A percentile compares a stretch with the other conserved stretches of the same genome.
These are phyloP conservation scores for Cheumatopsyche charites DNA, from an alignment of 1,140 invertebrate genomes.

Conservation along the genomic window DNA sequence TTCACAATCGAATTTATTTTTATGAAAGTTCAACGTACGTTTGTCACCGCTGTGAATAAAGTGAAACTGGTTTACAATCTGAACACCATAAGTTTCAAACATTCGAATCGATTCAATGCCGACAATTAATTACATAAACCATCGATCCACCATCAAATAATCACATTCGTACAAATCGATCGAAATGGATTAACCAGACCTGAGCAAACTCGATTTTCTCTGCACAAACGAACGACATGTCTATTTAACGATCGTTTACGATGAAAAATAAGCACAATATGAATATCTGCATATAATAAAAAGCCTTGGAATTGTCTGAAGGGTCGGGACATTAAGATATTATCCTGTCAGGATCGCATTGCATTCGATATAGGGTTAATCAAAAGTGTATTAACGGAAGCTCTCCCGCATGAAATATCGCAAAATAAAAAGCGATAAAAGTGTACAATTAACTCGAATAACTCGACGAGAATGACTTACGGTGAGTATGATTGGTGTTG, in stretches of 20 bases:
- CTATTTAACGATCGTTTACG: not conserved
- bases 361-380: constrained; percentile 6
- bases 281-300: not conserved
- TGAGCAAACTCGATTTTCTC: not conserved
- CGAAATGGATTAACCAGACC: not conserved
- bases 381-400: not conserved
- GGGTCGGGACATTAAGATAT: constrained; percentile 15
- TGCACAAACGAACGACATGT: not conserved
- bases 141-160: not conserved
- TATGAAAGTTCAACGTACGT: constrained; percentile 15
- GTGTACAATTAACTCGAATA: constrained; percentile 1
- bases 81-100: constrained; percentile 11
- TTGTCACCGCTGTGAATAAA: not conserved
- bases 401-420: not conserved
- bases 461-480: not conserved
- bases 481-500: not conserved
- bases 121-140: not conserved
- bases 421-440: not conserved
- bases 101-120: not conserved
- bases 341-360: not conserved
- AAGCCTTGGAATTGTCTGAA: not conserved
- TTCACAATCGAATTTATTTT: too few species aligned
- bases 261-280: not conserved
- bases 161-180: not conserved
- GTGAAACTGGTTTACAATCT: constrained; percentile 10